A percentile compares a stretch with the other conserved stretches of the same genome.
Conservation (phyloP, 2,113 vertebrate genomes). For the Canis aureus region DNA sequence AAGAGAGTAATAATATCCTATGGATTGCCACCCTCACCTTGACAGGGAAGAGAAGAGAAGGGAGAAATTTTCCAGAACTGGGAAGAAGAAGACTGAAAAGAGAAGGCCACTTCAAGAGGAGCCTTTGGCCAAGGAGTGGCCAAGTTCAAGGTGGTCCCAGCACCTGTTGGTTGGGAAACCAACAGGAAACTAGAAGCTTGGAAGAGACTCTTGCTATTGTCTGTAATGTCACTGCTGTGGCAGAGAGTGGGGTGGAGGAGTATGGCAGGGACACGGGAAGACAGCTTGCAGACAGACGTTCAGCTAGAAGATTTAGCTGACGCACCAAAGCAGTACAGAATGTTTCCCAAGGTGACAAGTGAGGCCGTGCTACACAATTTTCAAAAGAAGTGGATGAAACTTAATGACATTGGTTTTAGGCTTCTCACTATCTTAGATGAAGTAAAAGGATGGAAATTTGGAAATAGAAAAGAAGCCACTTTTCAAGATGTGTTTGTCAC, state of each 20-base stretch:
- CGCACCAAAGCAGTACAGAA: not conserved
- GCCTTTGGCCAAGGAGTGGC: not conserved
- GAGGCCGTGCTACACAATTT: not conserved
- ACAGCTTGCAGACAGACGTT: not conserved
- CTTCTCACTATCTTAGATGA: not conserved
- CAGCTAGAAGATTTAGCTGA: not conserved
- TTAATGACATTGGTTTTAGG: not conserved
- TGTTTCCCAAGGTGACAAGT: not conserved
- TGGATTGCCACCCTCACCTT: not conserved
- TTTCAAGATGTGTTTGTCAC: not conserved
- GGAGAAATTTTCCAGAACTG: not conserved
- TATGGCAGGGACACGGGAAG: not conserved
- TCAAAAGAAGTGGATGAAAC: not conserved
- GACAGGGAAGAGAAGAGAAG: not conserved
- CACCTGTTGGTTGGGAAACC: not conserved
- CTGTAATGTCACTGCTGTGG: not conserved
- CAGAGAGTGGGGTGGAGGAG: not conserved
- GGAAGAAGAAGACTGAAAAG: not conserved
- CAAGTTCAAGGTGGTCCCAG: not conserved
- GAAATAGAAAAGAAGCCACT: conserved; percentile 1
- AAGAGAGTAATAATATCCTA: not conserved
- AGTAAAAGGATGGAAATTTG: not conserved
- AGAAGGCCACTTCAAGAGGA: not conserved
- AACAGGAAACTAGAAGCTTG: not conserved
- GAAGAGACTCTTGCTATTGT: not conserved